phyloP scores from a whole-genome alignment of 2,888 invertebrate species.

The Metallyticus violacea region DNA sequence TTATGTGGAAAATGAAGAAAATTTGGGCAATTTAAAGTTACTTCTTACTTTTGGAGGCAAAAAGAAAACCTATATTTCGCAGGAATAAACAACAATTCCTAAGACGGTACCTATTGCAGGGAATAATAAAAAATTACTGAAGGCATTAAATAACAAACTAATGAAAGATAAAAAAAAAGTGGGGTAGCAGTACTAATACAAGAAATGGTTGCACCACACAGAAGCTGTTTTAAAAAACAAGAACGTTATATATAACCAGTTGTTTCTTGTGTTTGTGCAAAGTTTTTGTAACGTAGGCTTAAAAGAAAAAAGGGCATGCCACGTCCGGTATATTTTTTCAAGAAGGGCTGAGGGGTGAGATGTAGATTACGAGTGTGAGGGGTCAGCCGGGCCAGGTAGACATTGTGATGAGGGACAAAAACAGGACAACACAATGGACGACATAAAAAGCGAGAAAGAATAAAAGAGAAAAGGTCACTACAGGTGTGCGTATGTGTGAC shows the following conservation, averaged over 20 bases:
- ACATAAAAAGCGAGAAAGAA: background rate
- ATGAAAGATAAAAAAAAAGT: background rate
- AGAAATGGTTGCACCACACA: background rate
- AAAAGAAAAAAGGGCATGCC: background rate
- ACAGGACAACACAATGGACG: background rate
- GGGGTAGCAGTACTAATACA: background rate
- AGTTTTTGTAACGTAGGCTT: background rate
- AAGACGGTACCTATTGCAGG: too few species aligned
- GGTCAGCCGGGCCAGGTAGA: constrained; percentile 3
- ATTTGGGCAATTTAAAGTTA: too few species aligned
- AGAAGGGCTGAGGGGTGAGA: background rate
- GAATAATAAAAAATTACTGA: too few species aligned
- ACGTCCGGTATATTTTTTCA: constrained; percentile 7
- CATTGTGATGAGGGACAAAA: background rate
- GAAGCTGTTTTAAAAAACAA: background rate
- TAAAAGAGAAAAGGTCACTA: background rate
- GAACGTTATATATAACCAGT: background rate
- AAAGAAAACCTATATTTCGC: too few species aligned
- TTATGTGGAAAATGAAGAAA: too few species aligned
- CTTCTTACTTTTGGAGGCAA: too few species aligned
- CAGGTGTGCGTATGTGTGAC: background rate
- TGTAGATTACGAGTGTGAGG: background rate
- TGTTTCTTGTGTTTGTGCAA: background rate
- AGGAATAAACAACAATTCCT: too few species aligned
- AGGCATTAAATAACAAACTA: too few species aligned